Percentiles rank a stretch among this genome's conserved stretches.
Evolutionary conservation across 2,113 vertebrate genomes (phyloP).

Genomic region (Gambusia holbrooki): DNA sequence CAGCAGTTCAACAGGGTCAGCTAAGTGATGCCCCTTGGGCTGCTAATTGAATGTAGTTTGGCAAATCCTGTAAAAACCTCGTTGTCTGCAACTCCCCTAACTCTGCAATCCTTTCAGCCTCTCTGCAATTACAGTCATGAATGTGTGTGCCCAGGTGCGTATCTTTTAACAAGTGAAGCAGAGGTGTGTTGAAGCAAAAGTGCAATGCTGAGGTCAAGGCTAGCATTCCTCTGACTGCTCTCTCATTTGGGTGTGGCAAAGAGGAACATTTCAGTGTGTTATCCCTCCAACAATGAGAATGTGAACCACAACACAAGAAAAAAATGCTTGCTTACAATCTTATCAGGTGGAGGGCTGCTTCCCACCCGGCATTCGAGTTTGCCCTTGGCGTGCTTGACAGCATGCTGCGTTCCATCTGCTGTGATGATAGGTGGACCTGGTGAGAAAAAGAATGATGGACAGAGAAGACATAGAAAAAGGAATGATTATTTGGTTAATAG

Average conservation of each 20-base stretch:
- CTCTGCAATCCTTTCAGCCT: constrained; percentile 33
- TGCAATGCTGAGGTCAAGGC: constrained; percentile 63
- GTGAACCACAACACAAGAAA: constrained; percentile 24
- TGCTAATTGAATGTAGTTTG: constrained; percentile 62
- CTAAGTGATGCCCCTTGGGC: constrained; percentile 62
- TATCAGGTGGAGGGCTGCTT: constrained; percentile 86
- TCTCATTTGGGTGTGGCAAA: constrained; percentile 17
- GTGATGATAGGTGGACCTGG: constrained; percentile 89
- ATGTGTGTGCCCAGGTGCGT: constrained; percentile 27
- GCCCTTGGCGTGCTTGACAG: constrained; percentile 86
- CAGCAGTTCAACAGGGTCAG: constrained; percentile 70
- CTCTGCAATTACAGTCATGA: constrained; percentile 47
- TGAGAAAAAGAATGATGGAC: constrained; percentile 33
- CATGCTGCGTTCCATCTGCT: constrained; percentile 82
- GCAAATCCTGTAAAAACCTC: constrained; percentile 28
- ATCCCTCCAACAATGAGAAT: constrained; percentile 23
- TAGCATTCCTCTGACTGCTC: constrained; percentile 43
- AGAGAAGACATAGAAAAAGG: neutral
- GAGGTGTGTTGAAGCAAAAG: constrained; percentile 37
- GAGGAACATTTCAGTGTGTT: neutral
- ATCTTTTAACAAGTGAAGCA: constrained; percentile 25
- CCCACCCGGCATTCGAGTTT: constrained; percentile 88
- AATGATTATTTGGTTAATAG: neutral
- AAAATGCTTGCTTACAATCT: constrained; percentile 84
- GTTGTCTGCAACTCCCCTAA: constrained; percentile 37